These are phyloP conservation scores for Thunnus albacares DNA, from an alignment of 2,797 vertebrate species.

Conservation along the genomic window DNA sequence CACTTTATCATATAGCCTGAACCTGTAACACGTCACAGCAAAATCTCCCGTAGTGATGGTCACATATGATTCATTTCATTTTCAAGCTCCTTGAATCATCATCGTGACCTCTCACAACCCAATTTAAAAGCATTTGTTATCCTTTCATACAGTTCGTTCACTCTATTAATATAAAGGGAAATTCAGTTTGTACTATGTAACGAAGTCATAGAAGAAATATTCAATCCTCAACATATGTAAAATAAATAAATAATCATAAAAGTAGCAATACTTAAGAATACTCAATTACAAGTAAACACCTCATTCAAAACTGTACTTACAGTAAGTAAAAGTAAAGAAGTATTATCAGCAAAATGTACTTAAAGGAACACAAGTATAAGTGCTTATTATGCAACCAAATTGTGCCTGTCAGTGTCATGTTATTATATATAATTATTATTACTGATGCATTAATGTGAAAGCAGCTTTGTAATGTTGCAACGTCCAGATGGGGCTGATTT, in stretches of 20 bases:
- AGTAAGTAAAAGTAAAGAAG: no score
- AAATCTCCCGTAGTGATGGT: no score
- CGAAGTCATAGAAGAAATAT: background rate
- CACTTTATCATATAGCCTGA: background rate
- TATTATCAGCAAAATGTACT: no score
- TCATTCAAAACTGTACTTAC: no score
- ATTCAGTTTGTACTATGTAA: background rate
- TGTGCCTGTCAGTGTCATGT: no score
- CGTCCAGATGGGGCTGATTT: no score
- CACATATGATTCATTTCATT: background rate
- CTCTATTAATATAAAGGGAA: background rate
- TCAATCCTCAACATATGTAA: background rate
- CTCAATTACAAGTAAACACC: background rate
- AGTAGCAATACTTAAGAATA: background rate
- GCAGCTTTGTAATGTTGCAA: no score
- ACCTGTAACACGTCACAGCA: background rate
- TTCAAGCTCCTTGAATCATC: background rate
- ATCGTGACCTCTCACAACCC: background rate
- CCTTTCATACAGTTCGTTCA: background rate
- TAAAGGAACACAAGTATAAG: no score
- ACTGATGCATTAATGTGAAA: no score
- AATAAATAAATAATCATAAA: background rate
- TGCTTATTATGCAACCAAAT: no score
- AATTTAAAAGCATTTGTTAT: background rate
- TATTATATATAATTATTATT: no score